Evolutionary conservation across 2,888 invertebrate species (phyloP).

Genomic region (Autographa gamma): DNA sequence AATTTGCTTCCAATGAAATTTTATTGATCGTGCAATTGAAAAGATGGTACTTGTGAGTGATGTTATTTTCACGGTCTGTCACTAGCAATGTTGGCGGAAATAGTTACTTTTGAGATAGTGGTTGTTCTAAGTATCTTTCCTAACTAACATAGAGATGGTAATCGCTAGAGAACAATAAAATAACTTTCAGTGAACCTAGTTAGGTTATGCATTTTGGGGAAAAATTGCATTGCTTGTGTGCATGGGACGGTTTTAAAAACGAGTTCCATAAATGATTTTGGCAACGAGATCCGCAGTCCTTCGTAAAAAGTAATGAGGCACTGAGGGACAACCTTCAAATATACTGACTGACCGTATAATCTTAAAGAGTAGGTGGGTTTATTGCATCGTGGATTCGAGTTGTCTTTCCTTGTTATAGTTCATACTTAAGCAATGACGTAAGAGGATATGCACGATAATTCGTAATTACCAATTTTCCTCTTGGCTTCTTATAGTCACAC

Average conservation of each 20-base stretch:
- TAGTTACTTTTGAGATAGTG: not conserved
- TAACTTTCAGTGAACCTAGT: too few species aligned
- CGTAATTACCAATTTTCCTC: not conserved
- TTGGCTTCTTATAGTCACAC: not conserved
- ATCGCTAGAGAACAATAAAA: too few species aligned
- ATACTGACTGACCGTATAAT: too few species aligned
- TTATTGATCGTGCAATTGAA: not conserved
- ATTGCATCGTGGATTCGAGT: not conserved
- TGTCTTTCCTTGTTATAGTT: not conserved
- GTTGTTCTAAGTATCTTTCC: too few species aligned
- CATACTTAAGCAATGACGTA: not conserved
- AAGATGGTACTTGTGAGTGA: not conserved
- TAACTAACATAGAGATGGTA: too few species aligned
- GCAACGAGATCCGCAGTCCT: too few species aligned
- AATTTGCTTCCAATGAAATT: slow-evolving; percentile 2
- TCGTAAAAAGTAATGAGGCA: too few species aligned
- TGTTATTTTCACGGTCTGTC: not conserved
- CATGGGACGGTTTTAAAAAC: too few species aligned
- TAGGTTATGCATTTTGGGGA: too few species aligned
- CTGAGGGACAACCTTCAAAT: too few species aligned
- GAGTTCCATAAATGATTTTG: too few species aligned
- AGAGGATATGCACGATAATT: not conserved
- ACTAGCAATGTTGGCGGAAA: not conserved
- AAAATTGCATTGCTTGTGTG: too few species aligned
- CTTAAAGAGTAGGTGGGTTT: not conserved